Evolutionary conservation across 2,888 invertebrate species (phyloP).

Genomic region (Lepidocyrtinus sp.): DNA sequence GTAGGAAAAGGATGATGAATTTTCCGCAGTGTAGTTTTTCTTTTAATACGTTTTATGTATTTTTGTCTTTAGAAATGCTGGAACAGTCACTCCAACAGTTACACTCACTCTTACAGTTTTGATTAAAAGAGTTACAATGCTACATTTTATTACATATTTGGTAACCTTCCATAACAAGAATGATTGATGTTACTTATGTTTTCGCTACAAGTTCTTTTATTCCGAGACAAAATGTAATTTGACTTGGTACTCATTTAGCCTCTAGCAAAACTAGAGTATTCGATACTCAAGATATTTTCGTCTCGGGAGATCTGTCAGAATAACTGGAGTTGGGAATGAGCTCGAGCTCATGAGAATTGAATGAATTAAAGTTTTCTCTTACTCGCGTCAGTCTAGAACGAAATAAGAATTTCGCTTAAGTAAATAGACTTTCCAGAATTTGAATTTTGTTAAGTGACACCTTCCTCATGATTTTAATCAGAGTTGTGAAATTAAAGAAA

Average conservation of each 20-base stretch:
- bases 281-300: constrained; percentile 36
- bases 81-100: too few relatives aligned
- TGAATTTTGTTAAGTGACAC: too few relatives aligned
- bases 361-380: constrained; percentile 55
- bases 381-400: background rate
- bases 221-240: too few relatives aligned
- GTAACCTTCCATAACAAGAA: background rate
- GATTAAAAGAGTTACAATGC: background rate
- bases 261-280: background rate
- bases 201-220: background rate
- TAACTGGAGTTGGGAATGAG: constrained; percentile 31
- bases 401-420: too few relatives aligned
- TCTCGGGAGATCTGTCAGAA: constrained; percentile 41
- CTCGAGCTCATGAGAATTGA: constrained; percentile 36
- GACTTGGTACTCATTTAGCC: constrained; percentile 6
- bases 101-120: background rate
- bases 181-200: constrained; percentile 39
- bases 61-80: background rate
- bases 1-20: too few relatives aligned
- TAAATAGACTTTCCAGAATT: too few relatives aligned
- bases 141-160: background rate
- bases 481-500: constrained; percentile 20
- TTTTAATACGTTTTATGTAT: constrained; percentile 19
- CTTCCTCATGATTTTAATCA: constrained; percentile 49
- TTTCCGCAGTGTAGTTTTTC: background rate